These are phyloP conservation scores for Tetragnatha montana DNA, from an alignment of 2,888 invertebrate species.

Conservation along the genomic window DNA sequence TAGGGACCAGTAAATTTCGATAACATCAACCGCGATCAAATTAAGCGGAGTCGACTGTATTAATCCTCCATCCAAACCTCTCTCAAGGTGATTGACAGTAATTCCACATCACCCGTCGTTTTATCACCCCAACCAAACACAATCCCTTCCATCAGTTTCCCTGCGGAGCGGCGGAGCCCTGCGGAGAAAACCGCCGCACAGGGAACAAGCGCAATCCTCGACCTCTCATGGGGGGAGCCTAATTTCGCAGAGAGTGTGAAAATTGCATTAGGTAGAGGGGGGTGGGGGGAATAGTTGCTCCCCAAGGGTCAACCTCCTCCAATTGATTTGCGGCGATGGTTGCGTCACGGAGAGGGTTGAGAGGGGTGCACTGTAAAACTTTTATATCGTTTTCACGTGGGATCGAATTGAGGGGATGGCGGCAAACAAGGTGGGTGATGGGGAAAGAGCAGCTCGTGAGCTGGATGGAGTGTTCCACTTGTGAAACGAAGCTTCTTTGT, in stretches of 20 bases:
- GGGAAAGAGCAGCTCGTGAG: background rate
- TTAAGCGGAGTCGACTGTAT: too few relatives aligned
- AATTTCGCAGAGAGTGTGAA: constrained; percentile 61
- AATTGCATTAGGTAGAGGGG: constrained; percentile 52
- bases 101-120: too few relatives aligned
- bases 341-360: constrained; percentile 16
- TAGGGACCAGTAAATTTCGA: too few relatives aligned
- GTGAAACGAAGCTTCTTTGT: background rate
- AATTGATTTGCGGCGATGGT: constrained; percentile 53
- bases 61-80: too few relatives aligned
- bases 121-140: background rate
- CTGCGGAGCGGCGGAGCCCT: background rate
- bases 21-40: too few relatives aligned
- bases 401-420: background rate
- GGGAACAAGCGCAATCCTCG: background rate
- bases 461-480: background rate
- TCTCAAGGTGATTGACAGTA: too few relatives aligned
- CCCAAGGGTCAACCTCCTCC: constrained; percentile 24
- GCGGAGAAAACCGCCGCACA: background rate
- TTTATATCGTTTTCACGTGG: constrained; percentile 8
- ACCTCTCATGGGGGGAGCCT: constrained; percentile 2
- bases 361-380: constrained; percentile 3
- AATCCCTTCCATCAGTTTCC: background rate
- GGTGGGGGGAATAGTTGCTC: background rate
- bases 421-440: background rate